Conservation (phyloP, 2,888 invertebrate species). For the Pterostichus niger region DNA sequence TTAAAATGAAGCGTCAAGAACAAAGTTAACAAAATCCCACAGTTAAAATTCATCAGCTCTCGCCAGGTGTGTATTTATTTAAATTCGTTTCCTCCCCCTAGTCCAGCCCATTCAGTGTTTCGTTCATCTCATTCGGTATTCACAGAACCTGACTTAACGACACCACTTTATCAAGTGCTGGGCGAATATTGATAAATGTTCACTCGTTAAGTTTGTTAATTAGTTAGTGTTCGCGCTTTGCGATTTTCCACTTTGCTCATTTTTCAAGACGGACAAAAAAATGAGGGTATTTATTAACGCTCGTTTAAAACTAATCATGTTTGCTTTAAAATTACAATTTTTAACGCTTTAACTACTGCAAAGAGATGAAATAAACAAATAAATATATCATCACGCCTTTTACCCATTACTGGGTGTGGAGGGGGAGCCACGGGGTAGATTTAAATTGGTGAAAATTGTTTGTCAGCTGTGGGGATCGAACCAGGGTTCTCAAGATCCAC, state of each 20-base stretch:
- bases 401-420: too few relatives aligned
- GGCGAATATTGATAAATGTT: slow-evolving; percentile 43
- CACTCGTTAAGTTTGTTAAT: slow-evolving; percentile 49
- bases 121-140: slow-evolving; percentile 32
- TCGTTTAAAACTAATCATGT: slow-evolving; percentile 24
- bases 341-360: not conserved
- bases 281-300: slow-evolving; percentile 10
- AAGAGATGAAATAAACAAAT: too few relatives aligned
- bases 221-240: slow-evolving; percentile 36
- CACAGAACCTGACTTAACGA: slow-evolving; percentile 32
- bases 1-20: slow-evolving; percentile 29
- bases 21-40: not conserved
- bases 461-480: too few relatives aligned
- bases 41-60: slow-evolving; percentile 42
- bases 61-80: slow-evolving; percentile 44
- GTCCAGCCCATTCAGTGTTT: slow-evolving; percentile 39
- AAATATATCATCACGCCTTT: too few relatives aligned
- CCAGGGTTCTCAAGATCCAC: too few relatives aligned
- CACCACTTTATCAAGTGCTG: slow-evolving; percentile 27
- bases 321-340: not conserved
- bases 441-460: too few relatives aligned
- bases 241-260: slow-evolving; percentile 19
- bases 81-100: slow-evolving; percentile 45
- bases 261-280: not conserved
- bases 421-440: too few relatives aligned